These are phyloP conservation scores for Aleadryas rufinucha DNA, from an alignment of 2,113 vertebrate species.

Conservation along the genomic window DNA sequence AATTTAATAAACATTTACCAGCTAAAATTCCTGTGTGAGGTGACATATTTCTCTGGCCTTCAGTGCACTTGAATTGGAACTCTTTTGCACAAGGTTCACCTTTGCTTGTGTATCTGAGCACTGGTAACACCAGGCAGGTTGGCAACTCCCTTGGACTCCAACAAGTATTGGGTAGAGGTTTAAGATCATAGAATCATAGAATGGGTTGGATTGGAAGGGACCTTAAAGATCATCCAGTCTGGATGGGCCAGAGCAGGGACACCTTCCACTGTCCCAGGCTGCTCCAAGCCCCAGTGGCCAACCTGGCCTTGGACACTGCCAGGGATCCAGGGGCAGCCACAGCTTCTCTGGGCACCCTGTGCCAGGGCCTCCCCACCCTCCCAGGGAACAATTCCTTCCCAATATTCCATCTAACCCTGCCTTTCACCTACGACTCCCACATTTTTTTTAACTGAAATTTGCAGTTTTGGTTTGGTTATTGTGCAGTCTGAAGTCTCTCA, in stretches of 20 bases:
- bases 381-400: no score
- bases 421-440: rapidly evolving
- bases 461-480: background rate
- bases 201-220: background rate
- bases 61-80: background rate
- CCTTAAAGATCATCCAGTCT: background rate
- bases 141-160: background rate
- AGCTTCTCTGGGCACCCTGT: no score
- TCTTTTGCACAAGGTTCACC: background rate
- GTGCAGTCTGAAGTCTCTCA: background rate
- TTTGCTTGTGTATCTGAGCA: background rate
- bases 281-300: no score
- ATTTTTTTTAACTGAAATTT: background rate
- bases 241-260: background rate
- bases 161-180: background rate
- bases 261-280: no score
- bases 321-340: no score
- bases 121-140: background rate
- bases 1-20: constrained; percentile 34
- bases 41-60: background rate
- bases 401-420: no score
- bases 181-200: background rate
- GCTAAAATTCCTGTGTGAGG: background rate
- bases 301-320: no score
- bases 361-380: no score